Base-by-base conservation (phyloP, 2,888 invertebrate species). In the Hirtodrosophila trivittata region DNA sequence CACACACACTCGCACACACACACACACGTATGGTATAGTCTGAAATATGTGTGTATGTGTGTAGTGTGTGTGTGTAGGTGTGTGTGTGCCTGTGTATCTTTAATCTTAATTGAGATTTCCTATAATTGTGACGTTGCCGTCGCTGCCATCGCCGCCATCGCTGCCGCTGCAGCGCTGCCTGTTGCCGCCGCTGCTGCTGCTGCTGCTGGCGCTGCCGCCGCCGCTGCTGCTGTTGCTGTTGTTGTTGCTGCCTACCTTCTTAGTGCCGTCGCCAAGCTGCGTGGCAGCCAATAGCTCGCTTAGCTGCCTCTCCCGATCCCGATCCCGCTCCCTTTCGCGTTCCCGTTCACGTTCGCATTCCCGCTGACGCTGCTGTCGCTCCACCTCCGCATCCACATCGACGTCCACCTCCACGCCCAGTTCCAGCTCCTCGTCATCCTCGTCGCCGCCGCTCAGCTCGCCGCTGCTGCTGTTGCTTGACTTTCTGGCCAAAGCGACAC, bases 401-500 rank as follows among this genome's bases (percentile, higher is more conserved):
- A 18, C 35, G 5, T 41, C 52, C 43, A 35, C 1, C 3, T 63
- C 55, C 21, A 51, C 50, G 6, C 37, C 46, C 9, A 12, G 42
- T 3, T 75, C 71, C 42, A 76, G 76, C 1, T 73, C 77, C 13
- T 83, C 82, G 4, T 86, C 85, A 1, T 73, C 75, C 38, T 84
- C 86, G 6, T 69, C 78, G 13, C 82, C 85, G 8, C 9, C 47
- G 33, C 57, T 45, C 74, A 5, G 55, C 37, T 95, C 43, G 94
- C 55, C 68, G 54, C 74, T 70, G 57, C 78, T 72, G 89, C 95
- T 95, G 39, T 76, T 63, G 55, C 77, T 84, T 54, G 92, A 91
- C 86, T 94, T 94, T 50, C 94, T 91, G 33, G 93, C 93, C 54
- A 89, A 69, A 0, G 94, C 93, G 9, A 93, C 93, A 69, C 93